Base-by-base conservation (phyloP, 2,113 vertebrate genomes). In the Pseudorhombus dupliciocellatus region DNA sequence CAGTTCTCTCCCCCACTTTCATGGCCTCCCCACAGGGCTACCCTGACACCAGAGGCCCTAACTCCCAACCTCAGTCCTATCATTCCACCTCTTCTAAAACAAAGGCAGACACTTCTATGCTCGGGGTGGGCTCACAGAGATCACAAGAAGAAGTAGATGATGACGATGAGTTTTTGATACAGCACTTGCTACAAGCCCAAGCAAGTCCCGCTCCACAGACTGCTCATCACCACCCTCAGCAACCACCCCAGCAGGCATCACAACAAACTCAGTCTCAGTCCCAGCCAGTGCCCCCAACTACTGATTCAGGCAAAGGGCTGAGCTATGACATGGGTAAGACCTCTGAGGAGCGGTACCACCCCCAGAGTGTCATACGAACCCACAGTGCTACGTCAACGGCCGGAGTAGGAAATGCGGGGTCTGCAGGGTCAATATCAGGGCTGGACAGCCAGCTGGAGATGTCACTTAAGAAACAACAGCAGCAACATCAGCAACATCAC, bases 91-190 rank as follows among this genome's bases (percentile, higher is more conserved):
- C 93, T 61, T 88, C 90, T 11, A 94, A 94, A 86, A 42, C 90
- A 18, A 94, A 94, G 73, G 63, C 90, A 0, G 91, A 93, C 72
- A 24, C 88, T 2, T 91, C 89, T 64, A 86, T 93, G 80, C 84
- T 93, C 1, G 92, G 92, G 81, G 90, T 94, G 87, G 71, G 83
- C 56, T 78, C 91, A 3, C 92, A 96, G 92, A 1, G 92, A 72
- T 88, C 94, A 31, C 92, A 93, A 67, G 92, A 93, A 18, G 97
- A 97, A 66, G 96, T 97, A 0, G 97, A 97, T 15, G 96, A 97
- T 6, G 97, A 98, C 0, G 96, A 98, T 15, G 97, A 98, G 51
- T 98, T 98, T 77, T 90, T 98, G 52, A 98, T 98, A 46, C 96
- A 98, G 70, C 97, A 98, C 68, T 92, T 98, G 37, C 91, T 98